These are phyloP conservation scores for Lepus oiostolus DNA, from an alignment of 2,797 vertebrate species.

Conservation along the genomic window DNA sequence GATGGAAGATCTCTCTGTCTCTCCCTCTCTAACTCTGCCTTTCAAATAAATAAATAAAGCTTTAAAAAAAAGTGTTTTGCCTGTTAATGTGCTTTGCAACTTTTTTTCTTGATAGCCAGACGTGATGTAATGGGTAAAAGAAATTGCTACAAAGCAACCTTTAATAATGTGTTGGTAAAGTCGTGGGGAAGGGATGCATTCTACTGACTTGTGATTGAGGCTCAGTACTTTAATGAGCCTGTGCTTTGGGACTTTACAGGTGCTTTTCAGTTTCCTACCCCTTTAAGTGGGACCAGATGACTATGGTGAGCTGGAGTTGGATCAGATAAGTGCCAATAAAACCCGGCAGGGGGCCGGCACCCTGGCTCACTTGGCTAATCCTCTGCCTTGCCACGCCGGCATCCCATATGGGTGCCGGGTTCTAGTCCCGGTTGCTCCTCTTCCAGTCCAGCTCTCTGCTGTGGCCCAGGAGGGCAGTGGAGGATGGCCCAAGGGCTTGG, in stretches of 20 bases:
- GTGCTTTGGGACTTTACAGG: not conserved
- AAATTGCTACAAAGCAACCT: not conserved
- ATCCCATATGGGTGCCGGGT: too few relatives aligned
- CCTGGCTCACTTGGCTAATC: too few relatives aligned
- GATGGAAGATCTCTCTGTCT: too few relatives aligned
- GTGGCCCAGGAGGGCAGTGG: too few relatives aligned
- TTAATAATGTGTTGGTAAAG: not conserved
- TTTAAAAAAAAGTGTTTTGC: not conserved
- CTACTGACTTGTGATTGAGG: not conserved
- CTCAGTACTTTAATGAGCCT: not conserved
- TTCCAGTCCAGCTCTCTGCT: too few relatives aligned
- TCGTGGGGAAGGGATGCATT: not conserved
- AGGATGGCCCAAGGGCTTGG: too few relatives aligned
- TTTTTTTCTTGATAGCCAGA: not conserved
- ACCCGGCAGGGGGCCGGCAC: not conserved
- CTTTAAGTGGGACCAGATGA: not conserved
- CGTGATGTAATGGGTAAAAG: not conserved
- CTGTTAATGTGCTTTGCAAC: not conserved
- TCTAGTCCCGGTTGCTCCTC: too few relatives aligned
- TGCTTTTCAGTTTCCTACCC: not conserved
- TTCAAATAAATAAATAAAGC: too few relatives aligned
- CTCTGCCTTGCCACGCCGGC: too few relatives aligned
- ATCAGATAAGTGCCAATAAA: not conserved
- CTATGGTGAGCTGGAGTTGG: not conserved
- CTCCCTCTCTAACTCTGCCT: too few relatives aligned